Percentiles rank a stretch among this genome's conserved stretches.
Conservation (phyloP, 2,888 invertebrate genomes). For the Erebia palarica region DNA sequence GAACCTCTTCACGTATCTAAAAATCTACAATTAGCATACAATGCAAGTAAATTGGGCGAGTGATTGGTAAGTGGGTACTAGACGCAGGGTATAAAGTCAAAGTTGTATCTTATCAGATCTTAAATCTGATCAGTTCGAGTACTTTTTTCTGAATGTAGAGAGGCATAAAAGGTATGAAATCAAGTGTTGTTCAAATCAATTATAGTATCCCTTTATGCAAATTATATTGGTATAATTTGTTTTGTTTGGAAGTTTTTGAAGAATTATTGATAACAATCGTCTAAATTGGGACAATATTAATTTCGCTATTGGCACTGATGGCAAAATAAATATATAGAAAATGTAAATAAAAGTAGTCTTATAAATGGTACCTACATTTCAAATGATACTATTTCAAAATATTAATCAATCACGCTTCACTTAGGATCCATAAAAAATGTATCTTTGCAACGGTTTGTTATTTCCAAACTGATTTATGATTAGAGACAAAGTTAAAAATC, state of each 20-base stretch:
- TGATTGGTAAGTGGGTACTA: conserved; percentile 61
- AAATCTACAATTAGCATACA: conserved; percentile 59
- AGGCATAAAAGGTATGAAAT: conserved; percentile 25
- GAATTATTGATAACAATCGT: neutral
- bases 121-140: conserved; percentile 42
- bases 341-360: too few relatives aligned
- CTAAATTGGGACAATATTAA: too few relatives aligned
- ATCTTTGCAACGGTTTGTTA: conserved; percentile 68
- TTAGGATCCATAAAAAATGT: conserved; percentile 64
- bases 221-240: conserved; percentile 2
- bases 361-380: neutral
- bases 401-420: conserved; percentile 67
- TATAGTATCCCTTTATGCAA: neutral
- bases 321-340: too few relatives aligned
- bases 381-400: conserved; percentile 39
- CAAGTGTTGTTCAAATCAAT: conserved; percentile 26
- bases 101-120: conserved; percentile 62
- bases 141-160: conserved; percentile 27
- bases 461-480: conserved; percentile 76
- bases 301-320: too few relatives aligned
- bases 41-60: conserved; percentile 69
- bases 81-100: conserved; percentile 61
- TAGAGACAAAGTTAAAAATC: conserved; percentile 72
- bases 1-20: conserved; percentile 64
- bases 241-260: neutral